Base-by-base conservation (phyloP, 2,888 invertebrate species). In the Pterostichus madidus region DNA sequence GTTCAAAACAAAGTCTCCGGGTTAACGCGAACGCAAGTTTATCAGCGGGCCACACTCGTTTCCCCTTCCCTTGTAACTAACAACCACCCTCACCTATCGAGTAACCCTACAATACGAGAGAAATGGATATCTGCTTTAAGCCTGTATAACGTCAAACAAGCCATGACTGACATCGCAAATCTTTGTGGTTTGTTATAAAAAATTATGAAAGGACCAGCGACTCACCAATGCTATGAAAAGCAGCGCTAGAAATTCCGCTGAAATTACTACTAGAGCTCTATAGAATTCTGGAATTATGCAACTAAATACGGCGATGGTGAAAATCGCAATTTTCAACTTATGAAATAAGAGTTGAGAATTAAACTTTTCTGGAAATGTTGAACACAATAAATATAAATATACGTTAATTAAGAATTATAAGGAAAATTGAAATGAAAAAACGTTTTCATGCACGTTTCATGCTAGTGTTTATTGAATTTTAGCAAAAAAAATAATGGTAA, bases 81-180 rank as follows among this genome's bases (percentile, higher is more conserved):
- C 64, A 64, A 35, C 35, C 35, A 49, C 10, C 59, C 59, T 17
- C 11, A 59, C 11, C 59, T 31, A 15, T 2, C 17, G 17, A 59
- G 39, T 39, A 5, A 11, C 59, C 59, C 31, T 11, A 31, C 7
- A 17, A 7, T 24, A 11, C 24, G 24, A 31, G 59, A 17, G 31
- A 59, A 59, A 59, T 31, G 31, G 59, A 59, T 31, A 59, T 31
- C 59, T 59, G 11, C 59, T 59, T 24, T 59, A 59, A 59, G 59
- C 59, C 31, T 10, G 59, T 11, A 31, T 5, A 49, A 49, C 13
- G 49, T 49, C 11, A 49, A 49, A n/a, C 49, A 49, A 49, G 11
- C 64, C 64, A 64, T 64, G 64, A 64, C 64, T 11, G 64, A 64
- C 64, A 13, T 11, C 49, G 64, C 35, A 39, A 64, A 64, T 64